A percentile compares a stretch with the other conserved stretches of the same genome.
Conservation (phyloP, 2,113 vertebrate species). For the Tragulus kanchil region DNA sequence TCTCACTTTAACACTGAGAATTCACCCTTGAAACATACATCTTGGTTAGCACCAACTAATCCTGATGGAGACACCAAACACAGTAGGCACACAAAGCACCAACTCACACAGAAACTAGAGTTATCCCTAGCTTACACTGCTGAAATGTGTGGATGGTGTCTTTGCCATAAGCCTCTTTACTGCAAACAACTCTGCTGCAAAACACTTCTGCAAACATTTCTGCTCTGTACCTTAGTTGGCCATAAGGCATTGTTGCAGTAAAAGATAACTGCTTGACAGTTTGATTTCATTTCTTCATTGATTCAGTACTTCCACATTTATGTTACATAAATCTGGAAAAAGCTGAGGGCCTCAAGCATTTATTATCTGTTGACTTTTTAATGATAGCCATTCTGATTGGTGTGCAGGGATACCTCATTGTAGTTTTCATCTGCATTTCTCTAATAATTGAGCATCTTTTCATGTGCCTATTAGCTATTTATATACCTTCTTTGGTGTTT, state of each 20-base stretch:
- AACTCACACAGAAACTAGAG: neutral
- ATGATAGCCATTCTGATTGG: neutral
- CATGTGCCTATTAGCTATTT: neutral
- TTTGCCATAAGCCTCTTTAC: neutral
- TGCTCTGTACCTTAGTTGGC: neutral
- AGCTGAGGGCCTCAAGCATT: neutral
- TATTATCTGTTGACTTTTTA: neutral
- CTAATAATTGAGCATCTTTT: neutral
- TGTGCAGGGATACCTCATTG: neutral
- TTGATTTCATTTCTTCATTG: neutral
- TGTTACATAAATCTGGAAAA: neutral
- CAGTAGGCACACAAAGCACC: neutral
- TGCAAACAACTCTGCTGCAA: neutral
- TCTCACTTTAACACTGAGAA: slow-evolving; percentile 13
- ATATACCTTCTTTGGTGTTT: neutral
- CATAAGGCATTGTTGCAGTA: neutral
- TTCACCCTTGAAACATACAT: neutral
- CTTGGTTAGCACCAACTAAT: neutral
- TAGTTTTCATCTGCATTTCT: neutral
- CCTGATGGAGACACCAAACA: neutral
- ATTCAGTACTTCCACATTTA: neutral
- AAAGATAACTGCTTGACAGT: neutral
- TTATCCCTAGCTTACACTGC: neutral
- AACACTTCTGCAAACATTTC: neutral
- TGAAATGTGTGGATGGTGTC: neutral